A percentile compares a stretch with the other conserved stretches of the same genome.
Conservation (phyloP, 2,888 invertebrate genomes). For the Protonemura montana region DNA sequence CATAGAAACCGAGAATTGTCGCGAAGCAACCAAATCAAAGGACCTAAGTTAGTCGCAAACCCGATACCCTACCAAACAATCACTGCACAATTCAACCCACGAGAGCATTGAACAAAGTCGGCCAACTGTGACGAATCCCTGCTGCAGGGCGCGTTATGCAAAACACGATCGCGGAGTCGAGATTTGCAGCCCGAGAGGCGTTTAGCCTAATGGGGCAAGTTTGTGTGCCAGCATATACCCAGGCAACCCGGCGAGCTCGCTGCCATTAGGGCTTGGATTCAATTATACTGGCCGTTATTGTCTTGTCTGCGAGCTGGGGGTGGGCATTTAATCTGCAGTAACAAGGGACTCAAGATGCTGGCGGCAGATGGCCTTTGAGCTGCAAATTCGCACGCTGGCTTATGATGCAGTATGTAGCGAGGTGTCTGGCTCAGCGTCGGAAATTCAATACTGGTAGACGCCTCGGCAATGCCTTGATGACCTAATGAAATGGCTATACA, state of each 20-base stretch:
- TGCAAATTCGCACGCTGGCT: neutral
- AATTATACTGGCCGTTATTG: conserved; percentile 5
- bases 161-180: neutral
- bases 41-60: no score
- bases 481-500: no score
- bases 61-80: no score
- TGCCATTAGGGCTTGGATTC: neutral
- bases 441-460: no score
- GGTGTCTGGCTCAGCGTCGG: no score
- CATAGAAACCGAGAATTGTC: no score
- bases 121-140: neutral
- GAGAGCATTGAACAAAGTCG: neutral
- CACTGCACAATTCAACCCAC: no score
- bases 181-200: neutral
- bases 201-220: neutral
- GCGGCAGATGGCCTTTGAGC: neutral
- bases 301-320: neutral
- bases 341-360: neutral
- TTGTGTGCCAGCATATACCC: neutral
- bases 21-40: no score
- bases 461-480: no score
- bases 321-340: neutral
- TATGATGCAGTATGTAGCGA: neutral
- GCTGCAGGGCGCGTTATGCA: neutral
- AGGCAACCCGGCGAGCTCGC: neutral